Conservation (phyloP, 2,113 vertebrate genomes). For the Camelus bactrianus region DNA sequence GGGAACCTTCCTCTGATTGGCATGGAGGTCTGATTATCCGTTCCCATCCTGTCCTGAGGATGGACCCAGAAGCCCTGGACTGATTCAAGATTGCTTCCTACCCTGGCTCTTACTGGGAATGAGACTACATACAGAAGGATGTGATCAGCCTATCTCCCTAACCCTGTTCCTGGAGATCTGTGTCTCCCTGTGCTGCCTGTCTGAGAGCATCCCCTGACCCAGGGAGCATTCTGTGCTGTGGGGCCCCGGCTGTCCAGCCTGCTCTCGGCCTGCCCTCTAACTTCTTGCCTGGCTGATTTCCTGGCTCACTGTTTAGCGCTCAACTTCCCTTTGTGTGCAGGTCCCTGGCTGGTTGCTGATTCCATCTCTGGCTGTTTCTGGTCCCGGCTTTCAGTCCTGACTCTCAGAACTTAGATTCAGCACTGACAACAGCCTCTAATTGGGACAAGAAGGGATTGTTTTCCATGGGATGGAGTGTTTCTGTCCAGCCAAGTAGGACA, state of each 20-base stretch:
- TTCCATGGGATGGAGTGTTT: background rate
- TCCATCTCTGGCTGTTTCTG: background rate
- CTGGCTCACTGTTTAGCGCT: constrained; percentile 18
- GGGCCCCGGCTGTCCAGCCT: background rate
- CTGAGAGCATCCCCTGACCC: constrained; percentile 15
- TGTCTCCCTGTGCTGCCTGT: constrained; percentile 1
- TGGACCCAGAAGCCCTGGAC: background rate
- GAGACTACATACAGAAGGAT: background rate
- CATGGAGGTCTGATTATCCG: background rate
- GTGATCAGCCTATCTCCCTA: background rate
- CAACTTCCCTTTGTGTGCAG: background rate
- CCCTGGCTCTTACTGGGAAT: background rate
- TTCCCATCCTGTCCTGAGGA: background rate
- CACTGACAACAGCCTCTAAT: background rate
- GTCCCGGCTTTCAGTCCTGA: background rate
- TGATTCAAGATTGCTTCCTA: constrained; percentile 14
- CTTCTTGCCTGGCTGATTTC: constrained; percentile 19
- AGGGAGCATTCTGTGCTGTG: background rate
- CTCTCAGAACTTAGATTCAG: background rate
- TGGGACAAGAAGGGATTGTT: background rate
- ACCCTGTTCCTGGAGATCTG: background rate
- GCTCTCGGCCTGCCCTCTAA: background rate
- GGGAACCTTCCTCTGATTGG: background rate
- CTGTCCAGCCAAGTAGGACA: background rate
- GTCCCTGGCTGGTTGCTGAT: background rate